Base-by-base conservation (phyloP, 2,888 invertebrate species). In the Anodontia alba region DNA sequence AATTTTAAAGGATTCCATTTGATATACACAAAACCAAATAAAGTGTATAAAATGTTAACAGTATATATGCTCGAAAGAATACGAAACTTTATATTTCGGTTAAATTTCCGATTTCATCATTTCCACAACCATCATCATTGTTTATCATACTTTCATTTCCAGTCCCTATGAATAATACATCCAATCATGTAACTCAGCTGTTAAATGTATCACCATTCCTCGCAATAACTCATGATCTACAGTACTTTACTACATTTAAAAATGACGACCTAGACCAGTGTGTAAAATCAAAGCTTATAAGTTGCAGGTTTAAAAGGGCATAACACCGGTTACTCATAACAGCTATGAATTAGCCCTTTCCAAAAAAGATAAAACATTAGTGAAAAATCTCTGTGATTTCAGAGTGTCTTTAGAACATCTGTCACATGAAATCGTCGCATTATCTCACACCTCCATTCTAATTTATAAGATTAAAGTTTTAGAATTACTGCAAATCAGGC, bases 1-100 rank as follows among this genome's bases (percentile, higher is more conserved):
- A 72, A 80, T 42, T 80, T 43, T 67, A 42, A 69, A 68, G 66
- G 76, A 15, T 83, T 83, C 10, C 57, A 57, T 57, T 57, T 57
- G 20, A 57, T 29, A 10, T 17, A 26, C 7, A 20, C 23, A 29
- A 26, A 23, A 10, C 26, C 29, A 57, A 57, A 42, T 15, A 38
- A 73, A 3, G 62, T 75, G n/a, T 83, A 83, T 43, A 51, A 43
- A 3, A 57, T 23, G 66, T 69, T 17, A 67, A 73, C n/a, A 78
- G 74, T 62, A 12, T 81, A 2, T 81, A 72, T 43, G 78, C 76
- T 7, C 66, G 81, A 42, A 70, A 81, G 49, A 51, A 36, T 31
- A 20, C 78, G 0, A 73, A 72, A 15, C 12, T 57, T 26, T 57
- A 57, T 20, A 17, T 57, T 29, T 26, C 57, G 5, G 3, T 57